Evolutionary conservation across 1,140 invertebrate species (phyloP), one percentile per base, ranked within the genome.

Genomic region (Saxidomus purpurata): DNA sequence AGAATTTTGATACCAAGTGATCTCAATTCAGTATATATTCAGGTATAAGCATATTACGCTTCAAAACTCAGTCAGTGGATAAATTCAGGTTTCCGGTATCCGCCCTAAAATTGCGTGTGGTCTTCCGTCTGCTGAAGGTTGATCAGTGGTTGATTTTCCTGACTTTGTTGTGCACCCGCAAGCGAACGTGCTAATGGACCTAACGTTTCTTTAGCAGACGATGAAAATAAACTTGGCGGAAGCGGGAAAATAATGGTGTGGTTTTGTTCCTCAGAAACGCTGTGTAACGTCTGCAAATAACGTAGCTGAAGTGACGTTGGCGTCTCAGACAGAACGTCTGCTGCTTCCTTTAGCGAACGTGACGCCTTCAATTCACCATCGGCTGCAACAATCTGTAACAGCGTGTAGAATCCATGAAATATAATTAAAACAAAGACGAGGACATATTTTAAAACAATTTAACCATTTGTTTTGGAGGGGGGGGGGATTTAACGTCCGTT

Each of bases 281-380:
- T 76, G 15, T 85, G 83, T 34, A 85, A 71, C 28, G 83, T 85
- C 69, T 85, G 83, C 36, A 85, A 43, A 34, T 85, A 85, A 19
- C 83, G 63, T 36, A 85, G 36, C 69, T 85, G 83, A 31, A 85
- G 25, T 8, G 83, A 69, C n/a, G 40, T 49, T n/a, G 83, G 83
- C 47, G 83, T 55, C 69, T 71, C 63, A 9, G 31, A 19, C 2
- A 85, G 69, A 38, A 85, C 83, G 49, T 85, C 83, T 40, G 83
- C 83, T 17, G 83, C 83, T 55, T 85, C 63, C 40, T 85, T 87
- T 11, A 87, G 34, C 9, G 52, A 77, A 31, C 71, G 74, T 25
- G 85, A 61, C 17, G 85, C 85, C 25, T 87, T 87, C 85, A 87
- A 43, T 76, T 77, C 76, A n/a, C 74, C 71, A n/a, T 79, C 74